These are phyloP conservation scores for Volucella zonaria DNA, from an alignment of 2,888 invertebrate species.

Conservation along the genomic window DNA sequence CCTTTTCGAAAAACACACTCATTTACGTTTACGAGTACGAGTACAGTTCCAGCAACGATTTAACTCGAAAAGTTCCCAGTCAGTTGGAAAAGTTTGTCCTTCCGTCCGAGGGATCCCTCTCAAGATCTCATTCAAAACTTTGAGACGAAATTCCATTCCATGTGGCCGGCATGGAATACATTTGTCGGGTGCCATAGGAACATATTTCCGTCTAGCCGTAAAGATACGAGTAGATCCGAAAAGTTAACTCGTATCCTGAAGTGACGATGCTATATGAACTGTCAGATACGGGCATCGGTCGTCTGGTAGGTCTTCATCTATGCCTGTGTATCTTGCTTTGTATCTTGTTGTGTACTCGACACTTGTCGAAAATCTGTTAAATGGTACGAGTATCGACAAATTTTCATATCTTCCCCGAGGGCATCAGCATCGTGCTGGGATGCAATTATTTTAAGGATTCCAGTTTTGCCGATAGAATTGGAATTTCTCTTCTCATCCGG, in stretches of 20 bases:
- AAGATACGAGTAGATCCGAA: background rate
- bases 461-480: constrained; percentile 15
- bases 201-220: constrained; percentile 14
- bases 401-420: background rate
- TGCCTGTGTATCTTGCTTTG: too few species aligned
- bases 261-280: constrained; percentile 11
- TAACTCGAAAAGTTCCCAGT: too few species aligned
- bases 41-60: too few species aligned
- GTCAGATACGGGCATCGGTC: background rate
- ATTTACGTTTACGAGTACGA: too few species aligned
- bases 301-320: too few species aligned
- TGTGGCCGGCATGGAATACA: background rate
- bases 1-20: too few species aligned
- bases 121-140: background rate
- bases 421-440: background rate
- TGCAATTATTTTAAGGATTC: constrained; percentile 51
- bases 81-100: too few species aligned
- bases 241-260: constrained; percentile 13
- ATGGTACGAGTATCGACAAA: constrained; percentile 10
- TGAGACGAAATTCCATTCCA: background rate
- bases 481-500: constrained; percentile 7
- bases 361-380: constrained; percentile 21
- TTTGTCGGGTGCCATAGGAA: constrained; percentile 5
- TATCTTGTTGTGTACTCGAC: constrained; percentile 1
- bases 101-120: background rate